These are phyloP conservation scores for Xiphydria camelus DNA, from an alignment of 2,888 invertebrate species.

Conservation along the genomic window DNA sequence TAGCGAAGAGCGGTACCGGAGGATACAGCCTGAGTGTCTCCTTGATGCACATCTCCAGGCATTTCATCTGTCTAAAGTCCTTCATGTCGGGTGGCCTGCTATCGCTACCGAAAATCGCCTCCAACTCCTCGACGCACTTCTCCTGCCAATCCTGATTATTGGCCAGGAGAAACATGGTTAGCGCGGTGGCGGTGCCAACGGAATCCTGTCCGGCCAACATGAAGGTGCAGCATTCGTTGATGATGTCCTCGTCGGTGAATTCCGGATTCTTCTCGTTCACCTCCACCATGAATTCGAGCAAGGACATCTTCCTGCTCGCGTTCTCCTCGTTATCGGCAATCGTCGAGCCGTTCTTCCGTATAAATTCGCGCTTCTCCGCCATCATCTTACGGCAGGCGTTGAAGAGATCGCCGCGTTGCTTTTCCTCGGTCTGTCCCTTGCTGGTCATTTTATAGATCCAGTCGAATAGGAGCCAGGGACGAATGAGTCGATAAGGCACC, in stretches of 20 bases:
- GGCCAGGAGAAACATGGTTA: constrained; percentile 63
- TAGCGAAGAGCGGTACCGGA: constrained; percentile 46
- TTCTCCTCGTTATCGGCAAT: constrained; percentile 6
- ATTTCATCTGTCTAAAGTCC: constrained; percentile 42
- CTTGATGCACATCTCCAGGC: constrained; percentile 49
- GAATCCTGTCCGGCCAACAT: constrained; percentile 70
- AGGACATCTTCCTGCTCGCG: constrained; percentile 21
- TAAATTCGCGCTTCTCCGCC: constrained; percentile 30
- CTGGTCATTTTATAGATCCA: constrained; percentile 62
- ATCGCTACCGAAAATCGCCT: constrained; percentile 34
- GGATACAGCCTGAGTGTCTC: constrained; percentile 50
- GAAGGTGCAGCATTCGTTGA: constrained; percentile 66
- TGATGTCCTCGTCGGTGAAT: constrained; percentile 64
- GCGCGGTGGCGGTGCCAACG: constrained; percentile 63
- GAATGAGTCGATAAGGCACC: constrained; percentile 59
- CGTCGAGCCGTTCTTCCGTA: constrained; percentile 4
- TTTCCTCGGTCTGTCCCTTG: constrained; percentile 59
- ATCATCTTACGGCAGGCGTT: constrained; percentile 36
- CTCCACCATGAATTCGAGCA: constrained; percentile 63
- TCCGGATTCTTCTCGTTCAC: constrained; percentile 59
- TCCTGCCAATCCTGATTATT: constrained; percentile 60
- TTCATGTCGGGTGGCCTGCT: constrained; percentile 32
- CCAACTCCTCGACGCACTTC: constrained; percentile 39
- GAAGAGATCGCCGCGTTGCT: constrained; percentile 53
- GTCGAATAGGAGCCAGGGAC: constrained; percentile 65